phyloP scores from a whole-genome alignment of 2,888 invertebrate genomes.

The Amaurobius ferox region DNA sequence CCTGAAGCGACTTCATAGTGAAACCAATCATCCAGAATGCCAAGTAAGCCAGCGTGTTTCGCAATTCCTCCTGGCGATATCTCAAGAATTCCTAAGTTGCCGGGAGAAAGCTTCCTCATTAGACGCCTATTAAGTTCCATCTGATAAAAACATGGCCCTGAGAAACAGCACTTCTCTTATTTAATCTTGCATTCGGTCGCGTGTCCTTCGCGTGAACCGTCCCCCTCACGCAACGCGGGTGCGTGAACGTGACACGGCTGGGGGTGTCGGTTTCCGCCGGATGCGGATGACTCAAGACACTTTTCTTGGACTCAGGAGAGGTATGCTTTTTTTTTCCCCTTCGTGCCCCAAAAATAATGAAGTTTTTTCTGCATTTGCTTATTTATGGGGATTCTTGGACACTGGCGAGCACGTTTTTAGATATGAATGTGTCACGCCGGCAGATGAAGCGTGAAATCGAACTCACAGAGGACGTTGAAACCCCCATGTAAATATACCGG shows the following conservation, averaged over 20 bases:
- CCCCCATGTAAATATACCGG: no score
- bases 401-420: neutral
- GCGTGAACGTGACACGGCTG: slow-evolving; percentile 28
- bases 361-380: neutral
- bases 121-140: neutral
- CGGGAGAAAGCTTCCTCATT: neutral
- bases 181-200: slow-evolving; percentile 23
- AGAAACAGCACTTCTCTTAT: neutral
- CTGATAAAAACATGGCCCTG: slow-evolving; percentile 2
- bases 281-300: slow-evolving; percentile 69
- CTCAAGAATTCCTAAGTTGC: neutral
- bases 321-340: neutral
- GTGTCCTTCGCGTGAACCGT: slow-evolving; percentile 65
- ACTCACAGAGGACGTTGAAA: neutral
- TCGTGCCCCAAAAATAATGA: neutral
- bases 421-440: neutral
- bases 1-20: no score
- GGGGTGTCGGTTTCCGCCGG: slow-evolving; percentile 52
- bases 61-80: neutral
- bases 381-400: neutral
- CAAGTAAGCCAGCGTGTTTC: no score
- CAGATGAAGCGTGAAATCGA: neutral
- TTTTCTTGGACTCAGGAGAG: neutral
- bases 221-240: slow-evolving; percentile 41
- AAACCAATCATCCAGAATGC: no score